Evolutionary conservation across 2,888 invertebrate species (phyloP).

Genomic region (Himalopsyche anomala): DNA sequence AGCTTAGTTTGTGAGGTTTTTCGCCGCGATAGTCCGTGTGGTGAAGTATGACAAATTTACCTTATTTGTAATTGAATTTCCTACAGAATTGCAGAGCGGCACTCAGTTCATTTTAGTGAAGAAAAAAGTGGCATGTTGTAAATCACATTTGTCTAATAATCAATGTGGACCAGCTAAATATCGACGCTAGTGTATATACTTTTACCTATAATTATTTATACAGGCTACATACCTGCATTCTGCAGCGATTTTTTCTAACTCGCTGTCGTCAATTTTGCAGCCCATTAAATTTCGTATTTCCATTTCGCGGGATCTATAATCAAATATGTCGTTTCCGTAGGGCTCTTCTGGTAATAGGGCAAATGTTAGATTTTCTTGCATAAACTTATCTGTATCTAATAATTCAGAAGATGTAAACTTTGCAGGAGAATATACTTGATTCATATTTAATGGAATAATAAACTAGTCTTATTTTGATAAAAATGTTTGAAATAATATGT

Average conservation of each 20-base stretch:
- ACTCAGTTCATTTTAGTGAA: too few species aligned
- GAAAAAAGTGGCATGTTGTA: too few species aligned
- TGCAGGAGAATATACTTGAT: neutral
- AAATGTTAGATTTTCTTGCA: neutral
- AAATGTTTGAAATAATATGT: too few species aligned
- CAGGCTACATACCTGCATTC: constrained; percentile 77
- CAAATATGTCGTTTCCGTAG: neutral
- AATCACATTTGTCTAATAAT: too few species aligned
- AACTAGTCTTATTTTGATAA: too few species aligned
- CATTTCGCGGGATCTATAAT: constrained; percentile 14
- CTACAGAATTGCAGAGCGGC: too few species aligned
- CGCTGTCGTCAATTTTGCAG: constrained; percentile 69
- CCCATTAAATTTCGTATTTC: constrained; percentile 66
- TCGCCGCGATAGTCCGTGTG: too few species aligned
- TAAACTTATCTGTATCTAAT: constrained; percentile 15
- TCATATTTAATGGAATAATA: neutral
- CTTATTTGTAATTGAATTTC: too few species aligned
- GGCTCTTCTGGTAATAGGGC: constrained; percentile 2
- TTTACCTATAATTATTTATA: too few species aligned
- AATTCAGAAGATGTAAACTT: constrained; percentile 1
- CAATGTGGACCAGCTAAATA: neutral
- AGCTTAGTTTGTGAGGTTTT: too few species aligned
- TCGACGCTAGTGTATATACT: too few species aligned
- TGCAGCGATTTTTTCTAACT: constrained; percentile 71
- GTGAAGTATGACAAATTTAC: too few species aligned